These are phyloP conservation scores for Apogon hyalosoma DNA, from an alignment of 2,797 vertebrate species.

Conservation along the genomic window DNA sequence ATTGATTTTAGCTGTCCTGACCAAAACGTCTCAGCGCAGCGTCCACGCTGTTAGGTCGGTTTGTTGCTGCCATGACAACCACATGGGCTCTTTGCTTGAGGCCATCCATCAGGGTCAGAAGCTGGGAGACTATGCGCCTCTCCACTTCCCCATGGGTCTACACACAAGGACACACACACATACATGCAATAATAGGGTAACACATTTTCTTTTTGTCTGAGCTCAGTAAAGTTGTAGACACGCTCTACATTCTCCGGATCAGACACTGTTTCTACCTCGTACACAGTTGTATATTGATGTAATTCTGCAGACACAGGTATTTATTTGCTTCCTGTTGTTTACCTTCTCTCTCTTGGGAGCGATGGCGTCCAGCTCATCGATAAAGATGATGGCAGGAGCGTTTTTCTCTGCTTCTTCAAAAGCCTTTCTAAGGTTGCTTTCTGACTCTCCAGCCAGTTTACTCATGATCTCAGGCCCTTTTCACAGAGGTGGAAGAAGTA, in stretches of 20 bases:
- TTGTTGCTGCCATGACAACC: conserved; percentile 99
- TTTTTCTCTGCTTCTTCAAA: conserved; percentile 99
- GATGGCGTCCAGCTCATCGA: conserved; percentile 97
- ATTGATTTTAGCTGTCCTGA: conserved; percentile 49
- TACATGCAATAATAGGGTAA: background rate
- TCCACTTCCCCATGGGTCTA: conserved; percentile 98
- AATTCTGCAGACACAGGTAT: too few relatives aligned
- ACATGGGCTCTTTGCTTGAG: conserved; percentile 98
- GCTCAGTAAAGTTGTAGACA: too few relatives aligned
- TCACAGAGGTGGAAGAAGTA: too few relatives aligned
- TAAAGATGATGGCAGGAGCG: conserved; percentile 98
- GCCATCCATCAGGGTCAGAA: conserved; percentile 98
- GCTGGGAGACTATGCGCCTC: conserved; percentile 96
- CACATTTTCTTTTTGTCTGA: too few relatives aligned
- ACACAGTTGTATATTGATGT: too few relatives aligned
- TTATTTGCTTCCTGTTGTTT: conserved; percentile 19
- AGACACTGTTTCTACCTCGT: too few relatives aligned
- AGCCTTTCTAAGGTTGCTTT: conserved; percentile 98
- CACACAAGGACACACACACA: background rate
- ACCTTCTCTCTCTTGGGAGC: conserved; percentile 99
- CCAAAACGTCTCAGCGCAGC: conserved; percentile 96
- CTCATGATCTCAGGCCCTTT: conserved; percentile 99
- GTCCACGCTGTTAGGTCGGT: conserved; percentile 99
- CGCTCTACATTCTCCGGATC: too few relatives aligned
- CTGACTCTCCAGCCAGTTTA: conserved; percentile 97